Evolutionary conservation across 1,140 invertebrate species (phyloP).

Genomic region (Goniozus legneri): DNA sequence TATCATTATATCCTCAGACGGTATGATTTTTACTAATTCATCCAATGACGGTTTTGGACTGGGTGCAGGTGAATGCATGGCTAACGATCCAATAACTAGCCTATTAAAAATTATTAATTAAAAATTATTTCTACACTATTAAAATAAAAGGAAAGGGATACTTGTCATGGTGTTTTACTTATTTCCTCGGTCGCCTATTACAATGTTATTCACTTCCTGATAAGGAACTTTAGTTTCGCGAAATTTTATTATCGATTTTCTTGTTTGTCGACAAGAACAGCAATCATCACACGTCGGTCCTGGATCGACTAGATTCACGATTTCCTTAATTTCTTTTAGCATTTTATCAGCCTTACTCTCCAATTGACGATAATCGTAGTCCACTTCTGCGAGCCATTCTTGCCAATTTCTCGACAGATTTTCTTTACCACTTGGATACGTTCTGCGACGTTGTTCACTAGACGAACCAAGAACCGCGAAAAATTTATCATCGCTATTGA

Average conservation of each 20-base stretch:
- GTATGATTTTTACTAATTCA: conserved; percentile 15
- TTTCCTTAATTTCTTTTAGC: conserved; percentile 25
- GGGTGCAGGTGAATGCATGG: conserved; percentile 29
- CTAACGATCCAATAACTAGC: conserved; percentile 26
- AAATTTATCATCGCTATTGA: conserved; percentile 29
- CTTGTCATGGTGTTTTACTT: not conserved
- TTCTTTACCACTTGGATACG: conserved; percentile 29
- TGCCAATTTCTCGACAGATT: conserved; percentile 39
- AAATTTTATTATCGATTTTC: conserved; percentile 23
- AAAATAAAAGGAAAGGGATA: too few relatives aligned
- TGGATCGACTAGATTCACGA: conserved; percentile 20
- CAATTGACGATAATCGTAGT: conserved; percentile 26
- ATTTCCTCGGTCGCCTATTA: conserved; percentile 9
- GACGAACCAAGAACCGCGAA: conserved; percentile 22
- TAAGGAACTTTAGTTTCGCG: conserved; percentile 25
- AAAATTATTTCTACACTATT: too few relatives aligned
- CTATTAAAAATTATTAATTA: too few relatives aligned
- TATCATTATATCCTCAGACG: conserved; percentile 24
- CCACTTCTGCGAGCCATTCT: conserved; percentile 29
- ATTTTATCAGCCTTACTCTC: conserved; percentile 29
- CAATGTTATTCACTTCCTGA: conserved; percentile 23
- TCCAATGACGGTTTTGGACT: conserved; percentile 19
- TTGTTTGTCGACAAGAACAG: conserved; percentile 35
- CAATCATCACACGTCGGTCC: conserved; percentile 32
- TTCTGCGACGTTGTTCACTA: conserved; percentile 15